Percentiles rank a stretch among this genome's conserved stretches.
Evolutionary conservation across 1,140 invertebrate genomes (phyloP).

Genomic region (Belonocnema kinseyi): DNA sequence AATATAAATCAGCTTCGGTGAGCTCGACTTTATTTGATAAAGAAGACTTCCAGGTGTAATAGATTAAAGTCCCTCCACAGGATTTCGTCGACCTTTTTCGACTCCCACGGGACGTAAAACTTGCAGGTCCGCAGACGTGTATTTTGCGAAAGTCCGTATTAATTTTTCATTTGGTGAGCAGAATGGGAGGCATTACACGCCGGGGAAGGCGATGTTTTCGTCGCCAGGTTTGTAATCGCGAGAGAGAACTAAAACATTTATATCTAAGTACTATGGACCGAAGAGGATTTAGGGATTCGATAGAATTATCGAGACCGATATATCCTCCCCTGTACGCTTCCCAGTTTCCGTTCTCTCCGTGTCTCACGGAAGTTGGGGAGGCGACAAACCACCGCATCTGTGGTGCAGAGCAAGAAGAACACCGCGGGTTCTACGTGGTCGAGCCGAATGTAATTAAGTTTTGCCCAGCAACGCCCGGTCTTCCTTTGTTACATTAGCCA

Average conservation of each 20-base stretch:
- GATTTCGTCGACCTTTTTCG: conserved; percentile 37
- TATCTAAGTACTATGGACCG: neutral
- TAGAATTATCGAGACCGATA: conserved; percentile 12
- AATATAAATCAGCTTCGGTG: no score
- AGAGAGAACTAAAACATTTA: conserved; percentile 17
- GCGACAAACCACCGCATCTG: neutral
- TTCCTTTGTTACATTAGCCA: conserved; percentile 66
- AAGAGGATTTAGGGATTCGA: conserved; percentile 7
- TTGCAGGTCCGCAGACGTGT: conserved; percentile 34
- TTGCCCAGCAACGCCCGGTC: conserved; percentile 56
- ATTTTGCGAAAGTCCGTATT: conserved; percentile 43
- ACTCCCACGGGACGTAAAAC: conserved; percentile 37
- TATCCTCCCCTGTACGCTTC: neutral
- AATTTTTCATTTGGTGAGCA: conserved; percentile 40
- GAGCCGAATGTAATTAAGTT: conserved; percentile 60
- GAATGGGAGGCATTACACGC: neutral
- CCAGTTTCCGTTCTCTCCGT: neutral
- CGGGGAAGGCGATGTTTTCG: neutral
- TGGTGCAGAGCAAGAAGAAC: conserved; percentile 14
- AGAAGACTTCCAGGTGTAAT: neutral
- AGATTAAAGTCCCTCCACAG: conserved; percentile 38
- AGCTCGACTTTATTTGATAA: neutral
- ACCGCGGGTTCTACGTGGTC: conserved; percentile 16
- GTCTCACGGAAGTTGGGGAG: neutral
- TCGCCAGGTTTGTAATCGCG: neutral